Conservation (phyloP, 2,888 invertebrate species). For the Polydrusus cervinus region DNA sequence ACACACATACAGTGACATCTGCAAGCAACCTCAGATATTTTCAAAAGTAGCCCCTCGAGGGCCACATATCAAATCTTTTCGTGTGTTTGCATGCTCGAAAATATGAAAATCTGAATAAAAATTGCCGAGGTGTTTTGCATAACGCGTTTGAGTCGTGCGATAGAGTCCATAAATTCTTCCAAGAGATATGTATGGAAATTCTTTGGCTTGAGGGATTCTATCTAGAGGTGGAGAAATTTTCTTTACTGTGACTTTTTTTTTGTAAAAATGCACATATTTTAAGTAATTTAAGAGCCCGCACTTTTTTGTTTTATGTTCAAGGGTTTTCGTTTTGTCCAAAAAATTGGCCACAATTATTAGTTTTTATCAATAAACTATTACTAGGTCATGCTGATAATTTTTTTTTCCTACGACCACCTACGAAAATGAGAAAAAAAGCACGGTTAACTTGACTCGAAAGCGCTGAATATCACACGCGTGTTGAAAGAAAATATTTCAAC, state of each 20-base stretch:
- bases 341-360: no score
- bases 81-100: slow-evolving; percentile 16
- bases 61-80: slow-evolving; percentile 28
- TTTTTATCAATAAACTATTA: no score
- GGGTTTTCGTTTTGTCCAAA: no score
- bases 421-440: no score
- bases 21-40: slow-evolving; percentile 24
- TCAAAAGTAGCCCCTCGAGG: slow-evolving; percentile 21
- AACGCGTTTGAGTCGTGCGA: slow-evolving; percentile 32
- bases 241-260: neutral
- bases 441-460: no score
- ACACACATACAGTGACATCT: slow-evolving; percentile 11
- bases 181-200: slow-evolving; percentile 41
- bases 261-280: no score
- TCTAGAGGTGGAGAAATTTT: neutral
- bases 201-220: slow-evolving; percentile 10
- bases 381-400: no score
- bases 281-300: no score
- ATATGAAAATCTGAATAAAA: slow-evolving; percentile 42
- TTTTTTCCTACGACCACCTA: no score
- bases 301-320: no score
- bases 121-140: slow-evolving; percentile 45
- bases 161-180: slow-evolving; percentile 31
- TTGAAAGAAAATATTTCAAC: no score
- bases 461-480: no score